phyloP scores from a whole-genome alignment of 2,888 invertebrate species.

The Trachelus stipa region DNA sequence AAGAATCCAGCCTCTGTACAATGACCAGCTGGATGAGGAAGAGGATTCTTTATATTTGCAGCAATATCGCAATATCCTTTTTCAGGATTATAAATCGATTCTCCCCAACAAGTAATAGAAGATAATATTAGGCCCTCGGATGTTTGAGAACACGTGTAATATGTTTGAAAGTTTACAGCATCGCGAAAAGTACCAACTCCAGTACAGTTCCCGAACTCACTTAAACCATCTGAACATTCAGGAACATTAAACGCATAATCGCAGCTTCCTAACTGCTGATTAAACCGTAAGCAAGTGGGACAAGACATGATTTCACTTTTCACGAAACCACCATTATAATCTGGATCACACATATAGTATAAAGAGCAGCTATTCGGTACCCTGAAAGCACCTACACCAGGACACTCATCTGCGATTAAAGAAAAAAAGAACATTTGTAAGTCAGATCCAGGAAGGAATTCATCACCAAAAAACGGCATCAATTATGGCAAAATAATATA shows the following conservation, averaged over 20 bases:
- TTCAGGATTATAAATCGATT: constrained; percentile 9
- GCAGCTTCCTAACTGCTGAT: constrained; percentile 39
- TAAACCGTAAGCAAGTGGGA: constrained; percentile 51
- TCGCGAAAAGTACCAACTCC: constrained; percentile 41
- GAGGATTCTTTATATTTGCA: neutral
- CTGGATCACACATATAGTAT: constrained; percentile 44
- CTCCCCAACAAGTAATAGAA: neutral
- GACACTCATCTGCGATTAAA: constrained; percentile 33
- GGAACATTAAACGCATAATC: constrained; percentile 50
- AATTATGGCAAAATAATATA: no score
- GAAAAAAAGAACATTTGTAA: neutral
- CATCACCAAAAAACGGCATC: no score
- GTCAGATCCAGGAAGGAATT: no score
- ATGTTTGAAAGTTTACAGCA: constrained; percentile 38
- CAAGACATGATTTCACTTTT: constrained; percentile 35
- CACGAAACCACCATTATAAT: constrained; percentile 26
- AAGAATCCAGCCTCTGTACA: constrained; percentile 29
- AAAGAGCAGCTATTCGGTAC: constrained; percentile 43
- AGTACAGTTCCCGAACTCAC: constrained; percentile 33
- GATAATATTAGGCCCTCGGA: constrained; percentile 6
- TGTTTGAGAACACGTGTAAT: constrained; percentile 38
- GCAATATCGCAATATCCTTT: constrained; percentile 23
- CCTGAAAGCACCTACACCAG: constrained; percentile 38
- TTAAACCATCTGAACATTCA: constrained; percentile 45
- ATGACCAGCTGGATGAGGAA: constrained; percentile 8